Conservation (phyloP, 2,888 invertebrate species). For the Achlya flavicornis region DNA sequence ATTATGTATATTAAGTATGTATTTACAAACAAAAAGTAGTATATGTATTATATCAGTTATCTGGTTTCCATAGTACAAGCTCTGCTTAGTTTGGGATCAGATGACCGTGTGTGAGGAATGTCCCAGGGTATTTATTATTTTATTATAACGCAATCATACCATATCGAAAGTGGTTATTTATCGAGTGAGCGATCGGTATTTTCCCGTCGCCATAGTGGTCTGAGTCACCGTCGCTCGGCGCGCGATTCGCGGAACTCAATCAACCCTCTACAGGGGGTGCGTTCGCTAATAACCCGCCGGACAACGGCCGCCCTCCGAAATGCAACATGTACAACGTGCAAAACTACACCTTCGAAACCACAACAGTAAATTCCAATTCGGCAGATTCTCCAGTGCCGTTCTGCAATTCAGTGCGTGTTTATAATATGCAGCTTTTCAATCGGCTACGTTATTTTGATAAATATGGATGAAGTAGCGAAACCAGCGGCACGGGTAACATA, state of each 20-base stretch:
- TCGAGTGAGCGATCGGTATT: conserved; percentile 69
- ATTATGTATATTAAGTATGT: no score
- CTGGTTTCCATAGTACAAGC: no score
- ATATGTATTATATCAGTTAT: no score
- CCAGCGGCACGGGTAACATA: conserved; percentile 74
- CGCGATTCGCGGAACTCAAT: conserved; percentile 71
- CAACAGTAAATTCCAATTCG: conserved; percentile 71
- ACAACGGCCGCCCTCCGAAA: conserved; percentile 66
- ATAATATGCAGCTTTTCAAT: conserved; percentile 80
- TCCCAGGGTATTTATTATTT: no score
- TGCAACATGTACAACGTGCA: conserved; percentile 60
- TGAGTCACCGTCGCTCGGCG: conserved; percentile 65
- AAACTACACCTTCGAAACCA: conserved; percentile 74
- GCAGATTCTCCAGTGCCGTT: conserved; percentile 52
- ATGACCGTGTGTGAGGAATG: no score
- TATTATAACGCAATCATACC: conserved; percentile 59
- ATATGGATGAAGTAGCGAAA: conserved; percentile 82
- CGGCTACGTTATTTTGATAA: conserved; percentile 83
- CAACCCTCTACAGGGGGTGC: conserved; percentile 73
- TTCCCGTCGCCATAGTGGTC: conserved; percentile 59
- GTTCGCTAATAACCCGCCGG: conserved; percentile 76
- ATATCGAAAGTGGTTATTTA: conserved; percentile 66
- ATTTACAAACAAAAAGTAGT: no score
- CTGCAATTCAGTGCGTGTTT: conserved; percentile 78
- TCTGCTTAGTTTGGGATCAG: no score